These are phyloP conservation scores for Omphaloscelis lunosa DNA, from an alignment of 2,888 invertebrate genomes.

Conservation along the genomic window DNA sequence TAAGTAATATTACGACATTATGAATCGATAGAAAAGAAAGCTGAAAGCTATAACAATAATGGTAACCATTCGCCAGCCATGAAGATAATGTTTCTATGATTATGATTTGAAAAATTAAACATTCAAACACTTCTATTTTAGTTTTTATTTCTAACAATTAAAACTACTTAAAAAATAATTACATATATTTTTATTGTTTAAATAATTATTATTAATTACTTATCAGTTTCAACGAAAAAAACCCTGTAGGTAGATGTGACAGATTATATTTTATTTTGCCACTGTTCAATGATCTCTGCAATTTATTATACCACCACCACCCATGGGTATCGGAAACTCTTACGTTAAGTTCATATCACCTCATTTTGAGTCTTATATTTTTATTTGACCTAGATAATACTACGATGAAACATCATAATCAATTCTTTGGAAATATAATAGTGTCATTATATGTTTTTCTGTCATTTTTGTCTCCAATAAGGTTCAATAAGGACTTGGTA, in stretches of 20 bases:
- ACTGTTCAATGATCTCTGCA: background rate
- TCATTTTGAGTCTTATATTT: background rate
- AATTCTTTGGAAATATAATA: slow-evolving; percentile 20
- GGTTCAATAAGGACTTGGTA: too few species aligned
- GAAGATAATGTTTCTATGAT: background rate
- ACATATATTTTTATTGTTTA: slow-evolving; percentile 1
- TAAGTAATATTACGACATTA: background rate
- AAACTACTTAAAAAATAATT: background rate
- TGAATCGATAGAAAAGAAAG: background rate
- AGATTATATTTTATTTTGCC: background rate
- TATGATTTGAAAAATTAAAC: background rate
- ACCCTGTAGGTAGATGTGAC: too few species aligned
- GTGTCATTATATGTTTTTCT: slow-evolving; percentile 7
- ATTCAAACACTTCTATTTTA: background rate
- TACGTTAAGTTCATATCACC: background rate
- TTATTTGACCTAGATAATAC: background rate
- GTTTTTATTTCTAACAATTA: slow-evolving; percentile 19
- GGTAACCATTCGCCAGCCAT: background rate
- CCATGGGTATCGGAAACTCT: too few species aligned
- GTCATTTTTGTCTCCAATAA: background rate
- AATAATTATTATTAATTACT: background rate
- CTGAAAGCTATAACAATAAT: too few species aligned
- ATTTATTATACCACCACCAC: background rate
- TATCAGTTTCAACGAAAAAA: too few species aligned
- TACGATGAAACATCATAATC: background rate